A percentile compares a stretch with the other conserved stretches of the same genome.
These are phyloP conservation scores for Beroe ovata DNA, from an alignment of 37 sponge, comb jelly and placozoan species.

Conservation along the genomic window DNA sequence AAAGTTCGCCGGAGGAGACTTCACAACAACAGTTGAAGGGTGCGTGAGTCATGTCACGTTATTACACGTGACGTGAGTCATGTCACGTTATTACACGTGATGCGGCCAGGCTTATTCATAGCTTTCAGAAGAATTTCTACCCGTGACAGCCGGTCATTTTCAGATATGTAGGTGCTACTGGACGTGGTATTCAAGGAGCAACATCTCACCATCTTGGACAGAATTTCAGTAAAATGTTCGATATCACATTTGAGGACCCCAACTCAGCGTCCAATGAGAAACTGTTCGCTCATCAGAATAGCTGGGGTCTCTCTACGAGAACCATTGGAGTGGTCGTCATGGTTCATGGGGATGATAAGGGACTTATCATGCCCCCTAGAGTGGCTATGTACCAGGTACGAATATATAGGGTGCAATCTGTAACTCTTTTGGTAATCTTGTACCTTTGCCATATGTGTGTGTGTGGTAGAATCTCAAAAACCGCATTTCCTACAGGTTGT, in stretches of 20 bases:
- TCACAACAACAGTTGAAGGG: slow-evolving; percentile 96
- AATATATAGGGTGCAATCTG: background rate
- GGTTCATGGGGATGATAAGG: slow-evolving; percentile 96
- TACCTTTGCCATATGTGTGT: background rate
- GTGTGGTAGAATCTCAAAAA: too few species aligned
- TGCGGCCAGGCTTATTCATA: too few species aligned
- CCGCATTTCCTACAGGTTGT: slow-evolving; percentile 73
- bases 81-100: too few species aligned
- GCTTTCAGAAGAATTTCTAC: too few species aligned
- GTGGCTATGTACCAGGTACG: slow-evolving; percentile 67
- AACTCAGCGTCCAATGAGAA: slow-evolving; percentile 4
- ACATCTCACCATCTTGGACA: slow-evolving; percentile 99
- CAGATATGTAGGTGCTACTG: slow-evolving; percentile 82
- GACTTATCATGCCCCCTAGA: slow-evolving; percentile 94
- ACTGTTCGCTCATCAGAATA: slow-evolving; percentile 89
- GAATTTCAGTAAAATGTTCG: slow-evolving; percentile 99
- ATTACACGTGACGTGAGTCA: too few species aligned
- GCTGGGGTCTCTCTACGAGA: slow-evolving; percentile 96
- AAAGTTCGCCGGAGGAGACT: slow-evolving; percentile 98
- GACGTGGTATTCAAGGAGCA: slow-evolving; percentile 95
- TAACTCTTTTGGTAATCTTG: background rate
- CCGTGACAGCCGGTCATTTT: too few species aligned
- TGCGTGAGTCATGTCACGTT: too few species aligned
- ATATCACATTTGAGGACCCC: slow-evolving; percentile 89
- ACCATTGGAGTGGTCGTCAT: slow-evolving; percentile 91